Evolutionary conservation across 2,113 vertebrate genomes (phyloP).

Genomic region (Zeus faber): DNA sequence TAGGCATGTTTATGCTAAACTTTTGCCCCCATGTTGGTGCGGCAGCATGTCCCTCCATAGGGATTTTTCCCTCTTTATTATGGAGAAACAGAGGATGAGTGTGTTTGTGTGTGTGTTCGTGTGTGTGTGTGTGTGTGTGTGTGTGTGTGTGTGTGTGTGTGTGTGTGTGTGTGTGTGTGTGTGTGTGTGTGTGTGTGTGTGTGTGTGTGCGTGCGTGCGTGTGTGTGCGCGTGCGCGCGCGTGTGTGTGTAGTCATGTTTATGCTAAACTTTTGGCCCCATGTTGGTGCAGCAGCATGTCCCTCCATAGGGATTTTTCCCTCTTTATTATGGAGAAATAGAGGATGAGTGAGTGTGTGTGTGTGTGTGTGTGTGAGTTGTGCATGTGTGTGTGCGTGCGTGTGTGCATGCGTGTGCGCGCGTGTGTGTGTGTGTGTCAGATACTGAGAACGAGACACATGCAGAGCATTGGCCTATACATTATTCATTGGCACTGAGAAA

Average conservation of each 20-base stretch:
- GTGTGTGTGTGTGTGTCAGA: neutral
- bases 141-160: conserved; percentile 8
- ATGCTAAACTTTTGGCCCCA: neutral
- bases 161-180: conserved; percentile 2
- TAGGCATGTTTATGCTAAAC: no score
- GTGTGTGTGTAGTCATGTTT: neutral
- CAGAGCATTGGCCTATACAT: conserved; percentile 44
- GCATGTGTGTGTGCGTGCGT: neutral
- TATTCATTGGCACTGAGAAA: conserved; percentile 58
- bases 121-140: conserved; percentile 8
- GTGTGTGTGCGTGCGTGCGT: neutral
- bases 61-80: no score
- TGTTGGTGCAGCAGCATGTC: neutral
- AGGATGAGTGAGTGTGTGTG: no score
- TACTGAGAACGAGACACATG: conserved; percentile 2
- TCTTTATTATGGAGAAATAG: neutral
- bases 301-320: neutral
- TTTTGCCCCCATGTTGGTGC: no score
- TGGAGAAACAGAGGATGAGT: no score
- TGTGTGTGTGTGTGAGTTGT: neutral
- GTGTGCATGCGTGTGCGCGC: neutral
- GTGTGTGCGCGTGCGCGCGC: neutral
- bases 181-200: neutral
- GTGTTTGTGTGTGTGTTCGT: no score
- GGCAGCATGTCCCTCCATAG: no score